Conservation (phyloP, 2,797 vertebrate genomes). For the Cryptoblepharus egeriae region DNA sequence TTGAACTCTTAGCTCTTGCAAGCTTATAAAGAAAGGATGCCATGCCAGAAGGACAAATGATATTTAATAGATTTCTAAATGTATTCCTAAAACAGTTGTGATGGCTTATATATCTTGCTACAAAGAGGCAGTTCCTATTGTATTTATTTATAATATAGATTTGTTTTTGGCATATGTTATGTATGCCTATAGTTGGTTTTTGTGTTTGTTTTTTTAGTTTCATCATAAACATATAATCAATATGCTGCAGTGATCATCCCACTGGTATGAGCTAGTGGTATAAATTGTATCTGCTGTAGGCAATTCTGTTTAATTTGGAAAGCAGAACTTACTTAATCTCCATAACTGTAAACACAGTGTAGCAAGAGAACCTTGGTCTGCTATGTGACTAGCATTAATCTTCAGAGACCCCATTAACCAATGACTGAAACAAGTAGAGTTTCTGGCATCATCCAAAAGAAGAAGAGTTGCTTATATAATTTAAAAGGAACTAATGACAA, state of each 20-base stretch:
- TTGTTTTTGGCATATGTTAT: neutral
- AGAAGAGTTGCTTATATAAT: conserved; percentile 2
- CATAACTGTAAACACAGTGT: conserved; percentile 42
- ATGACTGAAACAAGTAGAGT: neutral
- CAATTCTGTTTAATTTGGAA: conserved; percentile 53
- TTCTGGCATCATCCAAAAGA: conserved; percentile 13
- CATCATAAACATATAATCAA: conserved; percentile 7
- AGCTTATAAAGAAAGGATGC: neutral
- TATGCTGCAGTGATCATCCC: conserved; percentile 14
- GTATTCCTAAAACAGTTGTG: neutral
- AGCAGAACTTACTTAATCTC: conserved; percentile 48
- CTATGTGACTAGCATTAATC: neutral
- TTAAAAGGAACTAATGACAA: conserved; percentile 27
- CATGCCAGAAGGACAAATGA: neutral
- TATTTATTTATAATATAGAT: neutral
- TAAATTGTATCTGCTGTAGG: conserved; percentile 36
- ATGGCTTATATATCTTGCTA: conserved; percentile 1
- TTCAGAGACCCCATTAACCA: conserved; percentile 24
- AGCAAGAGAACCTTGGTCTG: conserved; percentile 28
- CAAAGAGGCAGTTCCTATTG: neutral
- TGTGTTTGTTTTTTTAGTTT: neutral
- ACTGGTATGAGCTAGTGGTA: conserved; percentile 19
- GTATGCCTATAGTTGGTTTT: neutral
- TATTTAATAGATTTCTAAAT: conserved; percentile 26
- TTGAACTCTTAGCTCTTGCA: neutral